These are phyloP conservation scores for Gallinago jamesoni DNA, from an alignment of 2,113 vertebrate species.

Conservation along the genomic window DNA sequence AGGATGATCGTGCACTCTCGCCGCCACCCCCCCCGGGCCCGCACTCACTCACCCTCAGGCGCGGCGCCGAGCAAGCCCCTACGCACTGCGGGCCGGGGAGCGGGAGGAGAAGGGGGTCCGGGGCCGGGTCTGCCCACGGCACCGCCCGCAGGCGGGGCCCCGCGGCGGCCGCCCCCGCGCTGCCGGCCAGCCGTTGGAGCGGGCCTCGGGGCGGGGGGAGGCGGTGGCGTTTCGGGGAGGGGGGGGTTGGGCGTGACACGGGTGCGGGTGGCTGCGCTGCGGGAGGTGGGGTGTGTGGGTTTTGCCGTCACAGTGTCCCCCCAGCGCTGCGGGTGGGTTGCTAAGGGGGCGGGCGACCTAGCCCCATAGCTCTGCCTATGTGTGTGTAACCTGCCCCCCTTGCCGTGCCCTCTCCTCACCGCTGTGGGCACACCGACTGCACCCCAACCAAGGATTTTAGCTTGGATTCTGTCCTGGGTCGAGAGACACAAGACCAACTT, in stretches of 20 bases:
- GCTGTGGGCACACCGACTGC: fast-evolving
- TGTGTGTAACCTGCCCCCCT: too few relatives aligned
- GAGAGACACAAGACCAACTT: too few relatives aligned
- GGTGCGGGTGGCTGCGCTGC: fast-evolving
- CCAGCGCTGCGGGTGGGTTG: fast-evolving
- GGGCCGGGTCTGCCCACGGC: neutral
- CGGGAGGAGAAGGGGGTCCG: fast-evolving
- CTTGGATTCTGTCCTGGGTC: neutral
- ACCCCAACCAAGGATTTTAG: neutral
- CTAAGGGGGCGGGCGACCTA: fast-evolving
- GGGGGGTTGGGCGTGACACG: fast-evolving
- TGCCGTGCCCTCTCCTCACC: neutral
- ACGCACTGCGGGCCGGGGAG: fast-evolving
- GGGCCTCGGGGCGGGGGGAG: neutral
- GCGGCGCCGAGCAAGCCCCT: neutral
- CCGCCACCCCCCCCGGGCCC: neutral
- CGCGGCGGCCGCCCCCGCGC: neutral
- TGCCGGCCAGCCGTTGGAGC: neutral
- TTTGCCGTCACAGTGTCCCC: fast-evolving
- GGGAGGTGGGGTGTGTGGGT: fast-evolving
- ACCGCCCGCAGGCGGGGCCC: neutral
- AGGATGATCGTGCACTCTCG: neutral
- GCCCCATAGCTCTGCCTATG: too few relatives aligned
- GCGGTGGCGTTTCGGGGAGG: too few relatives aligned
- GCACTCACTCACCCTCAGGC: neutral